Conservation (phyloP, 2,797 vertebrate genomes). For the Australoheros facetus region DNA sequence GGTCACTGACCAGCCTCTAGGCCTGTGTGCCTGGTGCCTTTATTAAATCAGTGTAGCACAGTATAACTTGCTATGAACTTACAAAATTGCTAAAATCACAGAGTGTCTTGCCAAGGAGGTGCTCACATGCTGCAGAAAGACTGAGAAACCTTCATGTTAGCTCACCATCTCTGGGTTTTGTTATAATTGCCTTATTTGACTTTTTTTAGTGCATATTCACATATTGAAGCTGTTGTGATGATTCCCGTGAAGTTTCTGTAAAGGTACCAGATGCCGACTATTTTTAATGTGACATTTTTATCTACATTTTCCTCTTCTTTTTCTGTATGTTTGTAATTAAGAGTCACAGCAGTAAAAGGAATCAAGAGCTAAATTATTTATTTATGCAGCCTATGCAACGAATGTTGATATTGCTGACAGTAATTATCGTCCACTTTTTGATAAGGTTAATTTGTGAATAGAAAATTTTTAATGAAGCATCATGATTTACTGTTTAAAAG, state of each 20-base stretch:
- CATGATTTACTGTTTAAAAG: not conserved
- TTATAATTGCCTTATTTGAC: not conserved
- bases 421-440: not conserved
- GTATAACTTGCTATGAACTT: not conserved
- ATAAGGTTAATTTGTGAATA: slow-evolving; percentile 1
- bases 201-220: not conserved
- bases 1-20: not conserved
- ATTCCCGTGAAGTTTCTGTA: not conserved
- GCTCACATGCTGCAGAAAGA: not conserved
- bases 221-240: not conserved
- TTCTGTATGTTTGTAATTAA: not conserved
- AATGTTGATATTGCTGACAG: not conserved
- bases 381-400: not conserved
- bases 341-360: not conserved
- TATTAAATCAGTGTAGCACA: not conserved
- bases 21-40: not conserved
- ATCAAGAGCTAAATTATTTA: not conserved
- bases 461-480: not conserved
- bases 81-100: not conserved
- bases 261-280: not conserved
- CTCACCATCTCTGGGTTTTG: not conserved
- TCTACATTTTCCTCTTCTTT: not conserved
- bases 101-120: not conserved
- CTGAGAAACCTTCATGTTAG: not conserved
- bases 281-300: not conserved